Evolutionary conservation across 2,888 invertebrate species (phyloP), one percentile per base, ranked within the genome.

Genomic region (Monochamus alternatus): DNA sequence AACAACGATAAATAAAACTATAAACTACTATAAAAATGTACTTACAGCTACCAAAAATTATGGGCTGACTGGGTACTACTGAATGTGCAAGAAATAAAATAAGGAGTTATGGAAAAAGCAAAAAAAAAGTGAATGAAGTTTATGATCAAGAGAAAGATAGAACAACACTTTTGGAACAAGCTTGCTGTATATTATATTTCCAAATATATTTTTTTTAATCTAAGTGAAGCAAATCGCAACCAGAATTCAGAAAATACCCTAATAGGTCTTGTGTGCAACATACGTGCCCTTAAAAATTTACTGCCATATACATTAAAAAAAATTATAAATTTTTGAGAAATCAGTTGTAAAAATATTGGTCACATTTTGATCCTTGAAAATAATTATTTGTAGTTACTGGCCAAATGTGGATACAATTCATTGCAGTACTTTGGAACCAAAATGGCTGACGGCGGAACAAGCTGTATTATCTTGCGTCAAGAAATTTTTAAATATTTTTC

Each of bases 41-140:
- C 72, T 73, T 76, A 76, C 73, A 76, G 65, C 30, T 38, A 64
- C 44, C 66, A 72, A 66, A 75, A 72, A 71, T 71, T 72, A 72
- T 66, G 70, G 75, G 47, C 31, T 71, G 60, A 60, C 62, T 47
- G 22, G 73, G 73, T 67, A 73, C 38, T 38, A 38, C 67, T 63
- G 62, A 73, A 71, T 43, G 51, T 64, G 64, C 64, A 72, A 72
- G 31, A 47, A 60, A 59, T 58, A 67, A 52, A 38, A 59, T 59
- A 69, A n/a, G 32, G 22, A 30, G 38, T 32, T 52, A 66, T 66
- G 32, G 32, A 55, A 66, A 51, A 52, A 51, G 14, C 51, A 66
- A 8, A 66, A 52, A 22, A 30, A 12, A 22, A 22, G 32, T 60
- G n/a, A 63, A 52, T 66, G 52, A 66, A 52, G 52, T 32, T 55